A percentile compares a stretch with the other conserved stretches of the same genome.
Conservation (phyloP, 2,888 invertebrate genomes). For the Aromia moschata region DNA sequence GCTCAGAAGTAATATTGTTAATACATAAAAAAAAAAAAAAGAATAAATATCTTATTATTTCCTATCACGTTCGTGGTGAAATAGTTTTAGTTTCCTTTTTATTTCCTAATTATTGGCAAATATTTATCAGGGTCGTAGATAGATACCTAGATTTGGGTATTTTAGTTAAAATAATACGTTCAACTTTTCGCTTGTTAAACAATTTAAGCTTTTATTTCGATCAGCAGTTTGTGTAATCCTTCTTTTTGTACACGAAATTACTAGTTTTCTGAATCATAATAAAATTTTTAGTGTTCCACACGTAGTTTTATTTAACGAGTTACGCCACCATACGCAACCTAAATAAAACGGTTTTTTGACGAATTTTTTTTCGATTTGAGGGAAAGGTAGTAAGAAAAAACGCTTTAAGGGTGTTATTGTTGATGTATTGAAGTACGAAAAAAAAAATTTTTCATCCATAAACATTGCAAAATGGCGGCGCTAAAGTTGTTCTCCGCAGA, state of each 20-base stretch:
- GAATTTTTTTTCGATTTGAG: no score
- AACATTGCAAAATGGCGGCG: no score
- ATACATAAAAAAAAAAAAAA: slow-evolving; percentile 7
- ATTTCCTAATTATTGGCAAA: slow-evolving; percentile 23
- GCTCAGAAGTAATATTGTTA: slow-evolving; percentile 21
- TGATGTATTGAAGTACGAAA: no score
- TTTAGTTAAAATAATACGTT: slow-evolving; percentile 20
- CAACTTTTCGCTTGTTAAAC: slow-evolving; percentile 20
- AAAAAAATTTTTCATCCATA: no score
- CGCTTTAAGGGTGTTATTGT: no score
- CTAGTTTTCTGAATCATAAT: slow-evolving; percentile 22
- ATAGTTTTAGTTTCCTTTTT: slow-evolving; percentile 25
- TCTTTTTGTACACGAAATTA: slow-evolving; percentile 18
- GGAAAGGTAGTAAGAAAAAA: no score
- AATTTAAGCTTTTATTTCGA: slow-evolving; percentile 17
- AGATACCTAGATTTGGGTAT: slow-evolving; percentile 19
- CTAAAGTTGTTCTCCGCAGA: no score
- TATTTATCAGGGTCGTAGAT: slow-evolving; percentile 20
- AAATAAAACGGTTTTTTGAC: no score
- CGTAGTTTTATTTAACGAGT: slow-evolving; percentile 1
- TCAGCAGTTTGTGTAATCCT: slow-evolving; percentile 23
- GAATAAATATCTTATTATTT: slow-evolving; percentile 16
- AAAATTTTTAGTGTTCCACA: slow-evolving; percentile 22
- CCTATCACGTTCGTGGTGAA: slow-evolving; percentile 11
- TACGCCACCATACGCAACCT: background rate